Evolutionary conservation across 1,140 invertebrate species (phyloP).

Genomic region (Pseudobourletiella spinata): DNA sequence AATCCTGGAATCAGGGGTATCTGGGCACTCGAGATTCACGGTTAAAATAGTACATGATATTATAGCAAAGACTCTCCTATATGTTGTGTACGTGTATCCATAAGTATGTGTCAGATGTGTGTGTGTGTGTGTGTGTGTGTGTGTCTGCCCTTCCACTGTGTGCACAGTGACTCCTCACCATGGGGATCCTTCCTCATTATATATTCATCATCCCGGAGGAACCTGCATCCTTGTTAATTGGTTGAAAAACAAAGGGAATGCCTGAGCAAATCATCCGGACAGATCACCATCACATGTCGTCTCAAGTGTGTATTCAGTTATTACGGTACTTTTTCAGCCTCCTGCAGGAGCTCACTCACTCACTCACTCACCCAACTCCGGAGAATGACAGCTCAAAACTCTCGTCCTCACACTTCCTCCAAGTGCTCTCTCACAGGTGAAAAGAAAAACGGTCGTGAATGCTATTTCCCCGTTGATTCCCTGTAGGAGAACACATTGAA

Average conservation of each 20-base stretch:
- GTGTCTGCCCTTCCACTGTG: not conserved
- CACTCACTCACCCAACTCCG: too few relatives aligned
- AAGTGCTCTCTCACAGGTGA: too few relatives aligned
- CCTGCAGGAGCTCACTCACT: too few relatives aligned
- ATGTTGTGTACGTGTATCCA: not conserved
- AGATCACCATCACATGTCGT: too few relatives aligned
- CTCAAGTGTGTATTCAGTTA: not conserved
- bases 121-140: not conserved
- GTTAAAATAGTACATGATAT: not conserved
- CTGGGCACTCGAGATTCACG: not conserved
- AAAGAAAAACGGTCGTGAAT: too few relatives aligned
- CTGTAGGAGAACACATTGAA: too few relatives aligned
- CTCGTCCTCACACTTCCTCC: too few relatives aligned
- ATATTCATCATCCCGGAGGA: slow-evolving; percentile 8
- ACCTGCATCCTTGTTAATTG: not conserved
- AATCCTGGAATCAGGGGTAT: not conserved
- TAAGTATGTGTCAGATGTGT: not conserved
- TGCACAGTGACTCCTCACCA: not conserved
- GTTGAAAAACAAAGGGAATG: not conserved
- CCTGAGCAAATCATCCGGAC: not conserved
- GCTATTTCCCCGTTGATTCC: too few relatives aligned
- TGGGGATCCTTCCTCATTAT: not conserved
- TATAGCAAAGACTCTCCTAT: not conserved
- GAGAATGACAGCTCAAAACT: too few relatives aligned
- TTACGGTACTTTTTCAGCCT: too few relatives aligned